Evolutionary conservation across 2,888 invertebrate genomes (phyloP).

Genomic region (Pycnomerus fuliginosus): DNA sequence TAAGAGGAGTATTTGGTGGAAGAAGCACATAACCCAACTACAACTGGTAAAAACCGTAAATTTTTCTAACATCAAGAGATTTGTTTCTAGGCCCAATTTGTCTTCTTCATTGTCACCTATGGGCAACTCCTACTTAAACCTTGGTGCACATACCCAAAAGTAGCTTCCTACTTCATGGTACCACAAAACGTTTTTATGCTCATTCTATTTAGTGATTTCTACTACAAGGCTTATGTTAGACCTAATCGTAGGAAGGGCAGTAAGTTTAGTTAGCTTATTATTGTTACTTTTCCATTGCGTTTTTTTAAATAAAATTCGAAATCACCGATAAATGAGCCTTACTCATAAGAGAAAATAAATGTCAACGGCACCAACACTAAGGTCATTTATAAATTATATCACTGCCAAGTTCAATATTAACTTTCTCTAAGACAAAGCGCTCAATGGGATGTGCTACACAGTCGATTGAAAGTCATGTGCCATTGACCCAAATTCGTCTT

Average conservation of each 20-base stretch:
- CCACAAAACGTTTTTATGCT: slow-evolving; percentile 69
- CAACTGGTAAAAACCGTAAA: slow-evolving; percentile 63
- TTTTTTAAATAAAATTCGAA: too few relatives aligned
- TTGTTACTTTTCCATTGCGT: too few relatives aligned
- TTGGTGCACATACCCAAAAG: slow-evolving; percentile 62
- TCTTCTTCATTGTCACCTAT: slow-evolving; percentile 60
- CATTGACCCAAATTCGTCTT: too few relatives aligned
- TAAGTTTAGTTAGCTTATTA: too few relatives aligned
- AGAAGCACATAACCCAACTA: slow-evolving; percentile 79
- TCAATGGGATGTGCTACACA: too few relatives aligned
- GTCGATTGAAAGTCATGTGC: too few relatives aligned
- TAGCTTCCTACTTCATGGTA: slow-evolving; percentile 57
- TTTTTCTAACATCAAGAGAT: background rate
- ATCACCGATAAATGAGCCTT: too few relatives aligned
- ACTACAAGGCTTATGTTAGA: slow-evolving; percentile 61
- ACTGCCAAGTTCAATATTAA: too few relatives aligned
- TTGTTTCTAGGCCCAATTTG: slow-evolving; percentile 63
- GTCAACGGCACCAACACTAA: too few relatives aligned
- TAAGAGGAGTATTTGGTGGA: slow-evolving; percentile 77
- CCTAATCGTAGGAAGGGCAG: slow-evolving; percentile 31
- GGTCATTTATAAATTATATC: too few relatives aligned
- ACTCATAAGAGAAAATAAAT: too few relatives aligned
- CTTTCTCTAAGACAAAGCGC: too few relatives aligned
- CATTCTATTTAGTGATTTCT: slow-evolving; percentile 66
- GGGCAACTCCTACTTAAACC: slow-evolving; percentile 51